phyloP scores from a whole-genome alignment of 2,888 invertebrate species.

The Isotomurus palustris region DNA sequence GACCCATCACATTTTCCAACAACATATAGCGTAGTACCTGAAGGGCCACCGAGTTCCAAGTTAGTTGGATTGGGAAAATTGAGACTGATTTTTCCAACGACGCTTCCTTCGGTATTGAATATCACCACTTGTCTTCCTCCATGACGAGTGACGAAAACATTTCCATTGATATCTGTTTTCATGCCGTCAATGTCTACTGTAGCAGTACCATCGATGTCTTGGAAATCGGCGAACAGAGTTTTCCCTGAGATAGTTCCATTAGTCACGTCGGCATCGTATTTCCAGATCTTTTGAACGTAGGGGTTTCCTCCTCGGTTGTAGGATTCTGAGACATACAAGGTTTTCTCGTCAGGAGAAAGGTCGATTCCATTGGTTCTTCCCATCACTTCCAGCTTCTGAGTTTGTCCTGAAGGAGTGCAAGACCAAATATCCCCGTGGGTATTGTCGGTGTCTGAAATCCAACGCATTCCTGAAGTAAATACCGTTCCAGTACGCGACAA shows the following conservation, averaged over 20 bases:
- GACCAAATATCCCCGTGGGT: slow-evolving; percentile 41
- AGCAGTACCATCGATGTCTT: slow-evolving; percentile 14
- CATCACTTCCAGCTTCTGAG: slow-evolving; percentile 26
- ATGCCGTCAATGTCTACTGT: slow-evolving; percentile 35
- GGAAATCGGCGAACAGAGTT: slow-evolving; percentile 36
- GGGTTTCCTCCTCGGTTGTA: slow-evolving; percentile 29
- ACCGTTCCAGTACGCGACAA: slow-evolving; percentile 30
- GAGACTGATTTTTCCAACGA: slow-evolving; percentile 28
- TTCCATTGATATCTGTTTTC: slow-evolving; percentile 31
- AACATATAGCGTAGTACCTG: slow-evolving; percentile 28
- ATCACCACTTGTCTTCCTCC: slow-evolving; percentile 31
- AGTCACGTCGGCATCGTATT: slow-evolving; percentile 23
- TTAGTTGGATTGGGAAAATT: slow-evolving; percentile 40
- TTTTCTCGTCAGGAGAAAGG: slow-evolving; percentile 32
- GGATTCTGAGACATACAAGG: slow-evolving; percentile 35
- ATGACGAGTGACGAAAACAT: slow-evolving; percentile 35
- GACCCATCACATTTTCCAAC: slow-evolving; percentile 31
- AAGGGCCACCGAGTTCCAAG: slow-evolving; percentile 35
- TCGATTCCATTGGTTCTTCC: slow-evolving; percentile 43
- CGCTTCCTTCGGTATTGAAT: slow-evolving; percentile 18
- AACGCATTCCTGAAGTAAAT: slow-evolving; percentile 39
- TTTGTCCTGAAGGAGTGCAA: slow-evolving; percentile 20
- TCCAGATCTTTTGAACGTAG: slow-evolving; percentile 35
- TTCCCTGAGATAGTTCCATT: slow-evolving; percentile 26
- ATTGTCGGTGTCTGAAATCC: slow-evolving; percentile 26